Evolutionary conservation across 2,888 invertebrate species (phyloP).

Genomic region (Abrostola triplasia): DNA sequence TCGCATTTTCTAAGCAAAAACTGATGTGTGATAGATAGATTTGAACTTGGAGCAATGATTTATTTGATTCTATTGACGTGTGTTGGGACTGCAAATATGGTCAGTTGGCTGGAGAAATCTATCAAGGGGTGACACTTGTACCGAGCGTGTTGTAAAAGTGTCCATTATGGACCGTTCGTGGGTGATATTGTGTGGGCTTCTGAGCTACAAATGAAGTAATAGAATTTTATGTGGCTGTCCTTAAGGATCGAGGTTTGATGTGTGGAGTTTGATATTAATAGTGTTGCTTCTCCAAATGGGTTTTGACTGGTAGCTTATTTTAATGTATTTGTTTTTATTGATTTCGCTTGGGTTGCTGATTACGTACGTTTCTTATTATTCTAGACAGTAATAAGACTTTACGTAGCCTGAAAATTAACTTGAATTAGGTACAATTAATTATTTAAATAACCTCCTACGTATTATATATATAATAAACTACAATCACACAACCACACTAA

Average conservation of each 20-base stretch:
- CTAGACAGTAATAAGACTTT: no score
- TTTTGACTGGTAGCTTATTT: not conserved
- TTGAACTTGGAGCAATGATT: conserved; percentile 56
- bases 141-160: conserved; percentile 44
- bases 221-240: conserved; percentile 44
- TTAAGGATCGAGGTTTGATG: conserved; percentile 38
- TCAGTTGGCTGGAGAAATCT: conserved; percentile 35
- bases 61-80: conserved; percentile 49
- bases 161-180: conserved; percentile 32
- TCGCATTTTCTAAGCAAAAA: conserved; percentile 60
- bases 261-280: conserved; percentile 16
- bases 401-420: no score
- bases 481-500: no score
- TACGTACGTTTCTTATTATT: not conserved
- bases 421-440: no score
- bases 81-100: conserved; percentile 41
- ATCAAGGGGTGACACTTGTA: conserved; percentile 43
- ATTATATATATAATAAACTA: no score
- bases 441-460: no score
- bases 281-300: conserved; percentile 2
- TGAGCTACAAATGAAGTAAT: conserved; percentile 50
- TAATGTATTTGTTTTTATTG: not conserved
- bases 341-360: not conserved
- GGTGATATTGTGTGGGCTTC: conserved; percentile 33
- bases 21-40: conserved; percentile 56